phyloP scores from a whole-genome alignment of 2,888 invertebrate species.

The Odontomyia ornata region DNA sequence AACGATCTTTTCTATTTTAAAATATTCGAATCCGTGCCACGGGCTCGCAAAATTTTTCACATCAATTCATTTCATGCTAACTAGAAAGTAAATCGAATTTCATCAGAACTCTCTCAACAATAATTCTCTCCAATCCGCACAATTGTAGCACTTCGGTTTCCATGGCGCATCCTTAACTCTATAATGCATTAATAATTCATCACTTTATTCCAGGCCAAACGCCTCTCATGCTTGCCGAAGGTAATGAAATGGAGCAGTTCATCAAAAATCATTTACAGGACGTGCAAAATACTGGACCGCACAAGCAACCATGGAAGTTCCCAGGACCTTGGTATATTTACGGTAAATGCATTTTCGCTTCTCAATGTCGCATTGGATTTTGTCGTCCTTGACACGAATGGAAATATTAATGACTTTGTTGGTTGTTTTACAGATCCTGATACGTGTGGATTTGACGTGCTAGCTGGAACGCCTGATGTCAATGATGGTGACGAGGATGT shows the following conservation, averaged over 20 bases:
- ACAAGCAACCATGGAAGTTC: conserved; percentile 64
- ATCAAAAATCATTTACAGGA: conserved; percentile 61
- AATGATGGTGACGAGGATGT: conserved; percentile 22
- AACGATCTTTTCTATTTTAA: too few relatives aligned
- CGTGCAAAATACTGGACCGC: conserved; percentile 58
- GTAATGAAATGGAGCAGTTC: conserved; percentile 60
- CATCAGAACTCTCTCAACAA: too few relatives aligned
- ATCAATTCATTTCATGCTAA: too few relatives aligned
- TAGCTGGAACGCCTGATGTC: conserved; percentile 61
- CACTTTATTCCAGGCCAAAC: conserved; percentile 59
- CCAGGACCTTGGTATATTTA: conserved; percentile 62
- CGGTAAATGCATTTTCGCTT: conserved; percentile 56
- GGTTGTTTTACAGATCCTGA: conserved; percentile 62
- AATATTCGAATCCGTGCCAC: too few relatives aligned
- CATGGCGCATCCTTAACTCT: too few relatives aligned
- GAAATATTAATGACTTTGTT: conserved; percentile 48
- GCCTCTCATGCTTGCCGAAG: conserved; percentile 62
- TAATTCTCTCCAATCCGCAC: too few relatives aligned
- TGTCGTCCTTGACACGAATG: conserved; percentile 31
- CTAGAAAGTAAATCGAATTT: too few relatives aligned
- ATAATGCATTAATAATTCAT: too few relatives aligned
- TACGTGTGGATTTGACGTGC: conserved; percentile 61
- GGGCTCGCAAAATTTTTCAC: too few relatives aligned
- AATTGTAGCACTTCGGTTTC: too few relatives aligned
- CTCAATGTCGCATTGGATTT: not conserved